These are phyloP conservation scores for Hydractinia symbiolongicarpus DNA, from an alignment of 30 jellyfish, hydroid and myxozoan species.

Conservation along the genomic window DNA sequence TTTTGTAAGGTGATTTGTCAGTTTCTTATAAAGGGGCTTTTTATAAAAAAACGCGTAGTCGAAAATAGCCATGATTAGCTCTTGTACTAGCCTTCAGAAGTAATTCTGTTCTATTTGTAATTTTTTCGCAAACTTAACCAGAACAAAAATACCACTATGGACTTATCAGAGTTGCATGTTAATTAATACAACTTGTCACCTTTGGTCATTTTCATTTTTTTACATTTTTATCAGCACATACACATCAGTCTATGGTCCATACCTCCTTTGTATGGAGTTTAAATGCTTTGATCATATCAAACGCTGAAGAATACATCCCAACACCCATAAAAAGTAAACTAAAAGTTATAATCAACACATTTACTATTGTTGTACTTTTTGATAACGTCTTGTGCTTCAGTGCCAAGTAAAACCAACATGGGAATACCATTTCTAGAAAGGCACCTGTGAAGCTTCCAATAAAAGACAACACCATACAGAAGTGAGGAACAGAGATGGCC, in stretches of 20 bases:
- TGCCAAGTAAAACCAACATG: slow-evolving; percentile 48
- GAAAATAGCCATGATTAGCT: too few species aligned
- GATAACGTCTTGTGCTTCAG: slow-evolving; percentile 18
- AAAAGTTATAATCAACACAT: neutral
- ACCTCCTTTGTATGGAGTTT: slow-evolving; percentile 15
- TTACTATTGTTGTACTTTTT: neutral
- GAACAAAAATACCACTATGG: too few species aligned
- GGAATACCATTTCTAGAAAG: slow-evolving; percentile 44
- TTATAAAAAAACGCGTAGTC: too few species aligned
- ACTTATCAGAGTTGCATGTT: too few species aligned
- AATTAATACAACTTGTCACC: too few species aligned
- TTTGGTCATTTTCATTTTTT: too few species aligned
- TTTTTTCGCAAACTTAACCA: too few species aligned
- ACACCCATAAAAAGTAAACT: slow-evolving; percentile 11
- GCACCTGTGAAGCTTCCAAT: slow-evolving; percentile 74
- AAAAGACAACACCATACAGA: slow-evolving; percentile 55
- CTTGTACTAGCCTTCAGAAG: too few species aligned
- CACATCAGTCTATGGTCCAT: slow-evolving; percentile 7
- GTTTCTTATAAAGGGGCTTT: too few species aligned
- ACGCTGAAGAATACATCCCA: slow-evolving; percentile 21
- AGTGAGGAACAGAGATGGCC: slow-evolving; percentile 71
- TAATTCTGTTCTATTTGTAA: too few species aligned
- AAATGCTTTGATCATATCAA: slow-evolving; percentile 8
- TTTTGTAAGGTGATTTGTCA: too few species aligned
- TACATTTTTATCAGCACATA: too few species aligned